phyloP scores from a whole-genome alignment of 2,797 vertebrate genomes.

The Argentina silus region DNA sequence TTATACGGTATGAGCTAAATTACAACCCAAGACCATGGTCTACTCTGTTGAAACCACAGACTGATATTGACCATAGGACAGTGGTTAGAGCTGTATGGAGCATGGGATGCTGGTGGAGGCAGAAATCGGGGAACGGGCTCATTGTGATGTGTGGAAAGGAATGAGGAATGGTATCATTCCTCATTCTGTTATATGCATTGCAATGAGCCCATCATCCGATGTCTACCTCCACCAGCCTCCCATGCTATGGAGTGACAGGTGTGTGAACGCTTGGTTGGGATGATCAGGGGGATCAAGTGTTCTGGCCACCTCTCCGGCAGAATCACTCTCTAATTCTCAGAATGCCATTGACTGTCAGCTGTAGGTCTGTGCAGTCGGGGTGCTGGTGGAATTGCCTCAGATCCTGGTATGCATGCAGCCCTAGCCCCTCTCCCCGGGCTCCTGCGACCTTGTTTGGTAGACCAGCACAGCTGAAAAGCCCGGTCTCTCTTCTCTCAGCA shows the following conservation, averaged over 20 bases:
- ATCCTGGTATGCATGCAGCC: conserved; percentile 31
- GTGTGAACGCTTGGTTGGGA: conserved; percentile 27
- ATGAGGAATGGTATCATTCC: no score
- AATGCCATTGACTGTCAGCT: conserved; percentile 47
- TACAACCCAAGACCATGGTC: no score
- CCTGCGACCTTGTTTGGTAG: conserved; percentile 12
- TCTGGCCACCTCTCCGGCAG: conserved; percentile 8
- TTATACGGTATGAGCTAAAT: no score
- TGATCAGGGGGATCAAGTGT: conserved; percentile 39
- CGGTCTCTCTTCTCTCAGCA: conserved; percentile 13
- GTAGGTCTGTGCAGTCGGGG: conserved; percentile 16
- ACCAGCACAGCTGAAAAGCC: conserved; percentile 4
- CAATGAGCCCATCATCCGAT: no score
- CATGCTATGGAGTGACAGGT: conserved; percentile 16
- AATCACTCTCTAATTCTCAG: conserved; percentile 50
- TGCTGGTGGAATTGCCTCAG: conserved; percentile 32
- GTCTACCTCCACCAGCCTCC: no score
- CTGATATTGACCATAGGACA: no score
- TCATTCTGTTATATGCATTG: no score
- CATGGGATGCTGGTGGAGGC: no score
- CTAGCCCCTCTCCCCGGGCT: not conserved
- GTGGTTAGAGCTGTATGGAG: no score
- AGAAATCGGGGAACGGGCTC: no score
- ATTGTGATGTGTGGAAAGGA: no score
- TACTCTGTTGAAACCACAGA: no score